Conservation (phyloP, 2,797 vertebrate species). For the Takifugu rubripes region DNA sequence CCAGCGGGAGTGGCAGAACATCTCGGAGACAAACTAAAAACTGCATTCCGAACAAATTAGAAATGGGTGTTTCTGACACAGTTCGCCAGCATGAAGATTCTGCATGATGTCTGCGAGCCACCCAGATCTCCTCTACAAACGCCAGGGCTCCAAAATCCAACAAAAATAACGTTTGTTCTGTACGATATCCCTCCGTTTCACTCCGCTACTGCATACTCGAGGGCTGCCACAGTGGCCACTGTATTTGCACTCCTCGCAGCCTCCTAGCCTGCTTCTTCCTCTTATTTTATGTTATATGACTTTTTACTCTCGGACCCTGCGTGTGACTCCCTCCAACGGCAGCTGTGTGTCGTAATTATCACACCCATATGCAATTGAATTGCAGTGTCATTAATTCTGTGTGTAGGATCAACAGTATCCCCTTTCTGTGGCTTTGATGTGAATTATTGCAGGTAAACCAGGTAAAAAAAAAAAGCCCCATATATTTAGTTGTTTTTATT, state of each 20-base stretch:
- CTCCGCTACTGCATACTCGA: slow-evolving; percentile 34
- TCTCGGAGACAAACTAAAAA: too few species aligned
- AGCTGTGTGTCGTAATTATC: slow-evolving; percentile 45
- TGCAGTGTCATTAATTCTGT: slow-evolving; percentile 27
- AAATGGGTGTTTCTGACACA: slow-evolving; percentile 73
- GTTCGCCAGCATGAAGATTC: slow-evolving; percentile 82
- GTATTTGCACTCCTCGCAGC: slow-evolving; percentile 16
- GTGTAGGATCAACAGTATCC: not conserved
- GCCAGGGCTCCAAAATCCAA: slow-evolving; percentile 69
- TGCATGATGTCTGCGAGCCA: slow-evolving; percentile 81
- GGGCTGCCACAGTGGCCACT: slow-evolving; percentile 40
- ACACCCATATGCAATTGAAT: slow-evolving; percentile 13
- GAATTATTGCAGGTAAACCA: too few species aligned
- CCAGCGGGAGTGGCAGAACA: slow-evolving; percentile 47
- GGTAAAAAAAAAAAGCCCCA: too few species aligned
- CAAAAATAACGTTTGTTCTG: slow-evolving; percentile 64
- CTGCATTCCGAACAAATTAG: slow-evolving; percentile 16
- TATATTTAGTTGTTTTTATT: too few species aligned
- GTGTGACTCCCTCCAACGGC: slow-evolving; percentile 45
- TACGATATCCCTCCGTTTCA: slow-evolving; percentile 44
- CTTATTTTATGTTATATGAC: slow-evolving; percentile 7
- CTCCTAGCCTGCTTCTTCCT: slow-evolving; percentile 26
- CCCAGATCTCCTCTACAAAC: slow-evolving; percentile 50
- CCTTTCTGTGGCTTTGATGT: too few species aligned
- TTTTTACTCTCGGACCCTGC: slow-evolving; percentile 11